Conservation (phyloP, 2,113 vertebrate genomes). For the Cyanoliseus patagonus region DNA sequence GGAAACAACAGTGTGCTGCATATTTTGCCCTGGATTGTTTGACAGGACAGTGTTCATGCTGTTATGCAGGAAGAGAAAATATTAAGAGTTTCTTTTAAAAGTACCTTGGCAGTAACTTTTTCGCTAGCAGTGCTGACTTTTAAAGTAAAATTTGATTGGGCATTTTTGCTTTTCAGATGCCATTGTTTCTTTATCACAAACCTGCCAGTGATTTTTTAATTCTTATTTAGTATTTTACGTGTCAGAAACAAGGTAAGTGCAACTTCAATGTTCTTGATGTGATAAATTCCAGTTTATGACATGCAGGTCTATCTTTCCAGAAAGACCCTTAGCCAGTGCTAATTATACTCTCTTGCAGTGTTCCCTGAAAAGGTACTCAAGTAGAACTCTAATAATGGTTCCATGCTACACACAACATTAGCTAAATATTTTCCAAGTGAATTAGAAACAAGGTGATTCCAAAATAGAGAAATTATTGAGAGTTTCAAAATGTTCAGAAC, state of each 20-base stretch:
- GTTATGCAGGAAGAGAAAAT: not conserved
- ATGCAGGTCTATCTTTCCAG: not conserved
- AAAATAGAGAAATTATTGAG: not conserved
- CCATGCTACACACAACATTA: not conserved
- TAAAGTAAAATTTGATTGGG: not conserved
- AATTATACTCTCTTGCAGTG: not conserved
- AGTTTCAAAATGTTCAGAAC: not conserved
- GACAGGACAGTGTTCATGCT: not conserved
- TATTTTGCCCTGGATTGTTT: not conserved
- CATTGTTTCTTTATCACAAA: not conserved
- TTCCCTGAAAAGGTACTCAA: not conserved
- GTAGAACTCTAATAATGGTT: not conserved
- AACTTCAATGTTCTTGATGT: not conserved
- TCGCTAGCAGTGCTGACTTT: not conserved
- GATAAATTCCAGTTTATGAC: not conserved
- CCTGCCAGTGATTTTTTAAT: not conserved
- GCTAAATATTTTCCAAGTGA: not conserved
- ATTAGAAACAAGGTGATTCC: not conserved
- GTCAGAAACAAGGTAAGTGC: not conserved
- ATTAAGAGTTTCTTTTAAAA: not conserved
- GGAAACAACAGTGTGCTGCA: not conserved
- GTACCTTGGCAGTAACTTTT: not conserved
- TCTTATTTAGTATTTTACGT: not conserved
- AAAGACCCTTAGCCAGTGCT: not conserved
- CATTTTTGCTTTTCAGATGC: not conserved